These are phyloP conservation scores for Standfussiana lucernea DNA, from an alignment of 2,888 invertebrate genomes.

Conservation along the genomic window DNA sequence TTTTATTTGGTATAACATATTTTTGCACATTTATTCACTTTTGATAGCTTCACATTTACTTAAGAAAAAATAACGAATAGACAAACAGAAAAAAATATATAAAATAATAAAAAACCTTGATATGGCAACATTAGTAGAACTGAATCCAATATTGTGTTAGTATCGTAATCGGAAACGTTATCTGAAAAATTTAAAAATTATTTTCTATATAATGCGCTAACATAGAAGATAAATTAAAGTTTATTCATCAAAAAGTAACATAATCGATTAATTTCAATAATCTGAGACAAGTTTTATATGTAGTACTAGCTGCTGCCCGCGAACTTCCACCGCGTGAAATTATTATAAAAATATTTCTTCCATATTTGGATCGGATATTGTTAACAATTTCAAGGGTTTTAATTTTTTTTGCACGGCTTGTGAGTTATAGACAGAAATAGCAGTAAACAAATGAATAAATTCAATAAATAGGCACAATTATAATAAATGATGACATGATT, in stretches of 20 bases:
- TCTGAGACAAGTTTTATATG: not conserved
- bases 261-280: not conserved
- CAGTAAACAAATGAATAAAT: too few species aligned
- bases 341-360: too few species aligned
- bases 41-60: slow-evolving; percentile 12
- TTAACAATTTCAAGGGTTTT: too few species aligned
- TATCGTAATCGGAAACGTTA: slow-evolving; percentile 13
- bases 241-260: not conserved
- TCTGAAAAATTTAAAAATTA: slow-evolving; percentile 50
- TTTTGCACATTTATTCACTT: not conserved
- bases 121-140: slow-evolving; percentile 38
- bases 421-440: too few species aligned
- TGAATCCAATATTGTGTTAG: slow-evolving; percentile 37
- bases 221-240: not conserved
- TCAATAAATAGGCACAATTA: too few species aligned
- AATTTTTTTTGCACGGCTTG: too few species aligned
- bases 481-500: too few species aligned
- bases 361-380: too few species aligned
- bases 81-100: slow-evolving; percentile 27
- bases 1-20: not conserved
- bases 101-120: slow-evolving; percentile 49
- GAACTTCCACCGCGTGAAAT: too few species aligned
- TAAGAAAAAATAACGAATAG: slow-evolving; percentile 8
- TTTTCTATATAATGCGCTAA: not conserved
- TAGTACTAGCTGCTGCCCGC: too few species aligned